Base-by-base conservation (phyloP, 2,797 vertebrate genomes). In the Chrosomus eos region DNA sequence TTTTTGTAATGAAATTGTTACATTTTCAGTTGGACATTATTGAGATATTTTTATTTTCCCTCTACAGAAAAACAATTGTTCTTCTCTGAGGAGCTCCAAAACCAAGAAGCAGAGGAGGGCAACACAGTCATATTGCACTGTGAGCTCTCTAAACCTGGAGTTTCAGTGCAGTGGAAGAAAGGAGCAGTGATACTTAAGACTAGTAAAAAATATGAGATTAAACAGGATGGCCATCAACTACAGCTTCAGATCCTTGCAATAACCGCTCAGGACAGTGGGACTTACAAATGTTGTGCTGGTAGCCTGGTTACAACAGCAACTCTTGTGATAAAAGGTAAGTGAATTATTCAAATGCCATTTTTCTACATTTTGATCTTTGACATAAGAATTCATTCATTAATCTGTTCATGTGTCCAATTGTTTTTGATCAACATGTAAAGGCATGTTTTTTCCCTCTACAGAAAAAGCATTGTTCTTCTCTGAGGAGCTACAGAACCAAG, bases 211-310 rank as follows among this genome's bases (percentile, higher is more conserved):
- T 94, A 94, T 5, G 91, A 95, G 88, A 90, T 95, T 89, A 92
- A 87, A 67, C 92, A 92, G 83, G 90, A 88, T 33, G 93, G 94
- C 75, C 76, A 82, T 60, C 3, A 85, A 1, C 83, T 92, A 48
- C 93, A 95, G 86, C 87, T 95, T 19, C 87, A 91, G 51, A 94
- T 96, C 51, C 90, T 81, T 5, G 88, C 90, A 0, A 53, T 95
- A 72, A 93, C 92, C 4, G 78, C 76, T 2, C 92, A 92, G 2
- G 95, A 95, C 73, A 92, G 90, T 4, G 93, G 94, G 10, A 85
- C 91, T n/a, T 96, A 95, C 60, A 94, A 93, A 23, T 96, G 95
- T 82, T 93, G 91, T 87, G 93, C 92, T 0, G 93, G 92, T n/a
- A 90, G 92, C 0, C 89, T 93, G 81, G 90, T 93, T 83, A 94